These are phyloP conservation scores for Athene cunicularia DNA, from an alignment of 2,113 vertebrate genomes.

Conservation along the genomic window DNA sequence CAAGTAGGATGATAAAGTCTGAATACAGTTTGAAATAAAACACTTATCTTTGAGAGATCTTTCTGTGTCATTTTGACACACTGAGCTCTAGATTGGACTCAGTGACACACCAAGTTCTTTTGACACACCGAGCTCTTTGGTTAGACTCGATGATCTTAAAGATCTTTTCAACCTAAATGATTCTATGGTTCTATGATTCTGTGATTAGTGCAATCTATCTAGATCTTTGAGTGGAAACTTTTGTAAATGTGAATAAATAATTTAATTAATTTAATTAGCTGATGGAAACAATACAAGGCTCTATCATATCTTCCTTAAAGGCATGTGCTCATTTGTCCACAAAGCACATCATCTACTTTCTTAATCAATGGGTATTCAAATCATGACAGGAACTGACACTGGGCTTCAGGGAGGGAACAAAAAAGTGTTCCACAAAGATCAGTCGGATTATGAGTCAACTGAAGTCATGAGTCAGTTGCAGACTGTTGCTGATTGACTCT, in stretches of 20 bases:
- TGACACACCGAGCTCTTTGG: background rate
- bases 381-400: background rate
- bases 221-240: background rate
- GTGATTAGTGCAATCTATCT: background rate
- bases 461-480: slow-evolving; percentile 52
- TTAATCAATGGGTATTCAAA: background rate
- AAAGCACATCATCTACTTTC: background rate
- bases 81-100: background rate
- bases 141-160: background rate
- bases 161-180: background rate
- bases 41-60: background rate
- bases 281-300: background rate
- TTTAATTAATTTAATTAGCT: background rate
- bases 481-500: slow-evolving; percentile 44
- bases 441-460: slow-evolving; percentile 5
- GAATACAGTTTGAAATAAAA: background rate
- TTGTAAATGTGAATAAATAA: background rate
- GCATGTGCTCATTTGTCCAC: background rate
- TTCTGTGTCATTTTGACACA: background rate
- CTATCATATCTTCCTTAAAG: background rate
- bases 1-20: background rate
- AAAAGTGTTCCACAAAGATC: background rate
- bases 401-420: background rate
- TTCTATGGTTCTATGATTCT: background rate
- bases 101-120: background rate